Base-by-base conservation (phyloP, 2,888 invertebrate genomes). In the Trichacis sp. region DNA sequence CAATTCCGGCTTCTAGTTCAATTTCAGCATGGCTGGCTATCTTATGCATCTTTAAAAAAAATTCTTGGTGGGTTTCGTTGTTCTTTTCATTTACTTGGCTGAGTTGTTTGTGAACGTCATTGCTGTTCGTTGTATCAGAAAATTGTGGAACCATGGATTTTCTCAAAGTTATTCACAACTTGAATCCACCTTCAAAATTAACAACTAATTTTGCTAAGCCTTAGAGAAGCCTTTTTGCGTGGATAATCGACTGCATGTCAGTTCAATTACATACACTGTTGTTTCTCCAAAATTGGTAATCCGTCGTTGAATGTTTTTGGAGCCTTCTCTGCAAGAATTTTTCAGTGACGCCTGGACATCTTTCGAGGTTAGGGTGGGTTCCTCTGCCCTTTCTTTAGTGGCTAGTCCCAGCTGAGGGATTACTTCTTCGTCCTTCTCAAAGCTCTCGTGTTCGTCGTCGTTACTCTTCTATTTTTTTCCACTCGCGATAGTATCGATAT, bases 181-280 rank as follows among this genome's bases (percentile, higher is more conserved):
- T 70, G 1, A 47, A 19, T 11, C 49, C 9, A 18, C 52, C 43
- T 24, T 66, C 64, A 30, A 57, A 68, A 12, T 60, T 51, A 0
- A 63, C 51, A 24, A 65, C 70, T 11, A 72, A 30, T 15, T 72
- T 72, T 1, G 73, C 70, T 0, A 71, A 65, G 12, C 70, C 70
- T 33, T 29, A 17, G 1, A 71, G 40, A 17, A 72, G 43, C 46
- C 46, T 55, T 46, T 68, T 71, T 1, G 69, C 65, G 12, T 71
- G 71, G 3, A 72, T 55, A 1, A 71, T 60, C 46, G 52, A 68
- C 19, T 71, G 69, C 1, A 55, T 36, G 9, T 74, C 57, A 1
- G 36, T 51, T 70, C 66, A 73, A 0, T 40, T 2, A 19, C 69
- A 70, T 8, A 73, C 15, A 12, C 43, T 2, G 64, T 52, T 9